Percentiles rank a stretch among this genome's conserved stretches.
Evolutionary conservation across 2,113 vertebrate species (phyloP).

Genomic region (Murina feae): DNA sequence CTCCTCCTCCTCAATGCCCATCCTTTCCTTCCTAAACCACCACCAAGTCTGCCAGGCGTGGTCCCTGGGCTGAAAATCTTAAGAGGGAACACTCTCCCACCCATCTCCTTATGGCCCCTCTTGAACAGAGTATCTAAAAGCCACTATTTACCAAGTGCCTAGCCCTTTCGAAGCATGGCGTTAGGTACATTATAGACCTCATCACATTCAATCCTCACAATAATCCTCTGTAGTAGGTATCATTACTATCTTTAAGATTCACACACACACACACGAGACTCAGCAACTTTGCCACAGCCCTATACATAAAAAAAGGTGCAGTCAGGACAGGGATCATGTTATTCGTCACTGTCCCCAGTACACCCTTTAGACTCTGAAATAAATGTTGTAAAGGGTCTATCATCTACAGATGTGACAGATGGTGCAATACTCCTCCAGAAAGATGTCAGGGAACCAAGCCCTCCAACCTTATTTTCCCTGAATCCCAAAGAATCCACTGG

Average conservation of each 20-base stretch:
- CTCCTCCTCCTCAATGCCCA: background rate
- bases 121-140: background rate
- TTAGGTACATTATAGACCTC: background rate
- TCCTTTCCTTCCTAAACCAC: background rate
- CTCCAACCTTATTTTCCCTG: background rate
- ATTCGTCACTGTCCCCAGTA: background rate
- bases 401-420: background rate
- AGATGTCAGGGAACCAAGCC: background rate
- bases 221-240: background rate
- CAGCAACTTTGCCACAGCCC: background rate
- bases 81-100: background rate
- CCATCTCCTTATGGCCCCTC: background rate
- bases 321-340: background rate
- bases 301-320: background rate
- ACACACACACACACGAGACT: background rate
- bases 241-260: background rate
- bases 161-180: background rate
- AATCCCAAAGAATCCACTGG: background rate
- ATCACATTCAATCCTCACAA: background rate
- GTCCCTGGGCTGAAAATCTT: background rate
- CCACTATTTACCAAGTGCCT: background rate
- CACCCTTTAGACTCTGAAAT: background rate
- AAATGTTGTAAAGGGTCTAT: background rate
- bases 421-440: background rate
- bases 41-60: background rate